A percentile compares a stretch with the other conserved stretches of the same genome.
phyloP scores from a whole-genome alignment of 2,797 vertebrate genomes.

The Falco concolor region DNA sequence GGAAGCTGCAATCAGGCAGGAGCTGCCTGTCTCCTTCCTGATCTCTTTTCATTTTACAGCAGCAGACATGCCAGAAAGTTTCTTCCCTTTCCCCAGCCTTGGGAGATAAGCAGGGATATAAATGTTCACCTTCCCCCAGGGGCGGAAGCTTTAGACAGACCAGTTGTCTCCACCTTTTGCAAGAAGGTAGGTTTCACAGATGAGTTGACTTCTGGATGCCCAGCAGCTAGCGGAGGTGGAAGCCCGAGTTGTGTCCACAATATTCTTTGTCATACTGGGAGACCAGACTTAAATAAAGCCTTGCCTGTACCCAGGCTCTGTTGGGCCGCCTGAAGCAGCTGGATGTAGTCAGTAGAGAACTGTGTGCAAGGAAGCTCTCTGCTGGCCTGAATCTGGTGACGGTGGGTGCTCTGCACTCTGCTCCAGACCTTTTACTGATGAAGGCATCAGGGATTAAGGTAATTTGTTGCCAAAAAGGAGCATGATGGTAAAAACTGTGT shows the following conservation, averaged over 20 bases:
- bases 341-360: background rate
- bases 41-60: background rate
- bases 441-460: background rate
- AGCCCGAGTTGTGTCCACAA: background rate
- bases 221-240: background rate
- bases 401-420: background rate
- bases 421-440: background rate
- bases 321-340: background rate
- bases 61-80: background rate
- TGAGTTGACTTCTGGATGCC: background rate
- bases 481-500: background rate
- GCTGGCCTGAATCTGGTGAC: background rate
- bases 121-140: background rate
- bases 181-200: background rate
- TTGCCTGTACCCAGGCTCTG: rapidly evolving
- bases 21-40: background rate
- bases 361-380: background rate
- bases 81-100: background rate
- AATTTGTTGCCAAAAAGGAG: background rate
- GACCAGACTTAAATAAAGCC: background rate
- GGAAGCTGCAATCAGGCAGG: background rate
- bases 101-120: background rate
- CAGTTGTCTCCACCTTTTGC: background rate
- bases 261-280: background rate
- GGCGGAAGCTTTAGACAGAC: background rate